Base-by-base conservation (phyloP, 2,888 invertebrate species). In the Drosophila mulleri region DNA sequence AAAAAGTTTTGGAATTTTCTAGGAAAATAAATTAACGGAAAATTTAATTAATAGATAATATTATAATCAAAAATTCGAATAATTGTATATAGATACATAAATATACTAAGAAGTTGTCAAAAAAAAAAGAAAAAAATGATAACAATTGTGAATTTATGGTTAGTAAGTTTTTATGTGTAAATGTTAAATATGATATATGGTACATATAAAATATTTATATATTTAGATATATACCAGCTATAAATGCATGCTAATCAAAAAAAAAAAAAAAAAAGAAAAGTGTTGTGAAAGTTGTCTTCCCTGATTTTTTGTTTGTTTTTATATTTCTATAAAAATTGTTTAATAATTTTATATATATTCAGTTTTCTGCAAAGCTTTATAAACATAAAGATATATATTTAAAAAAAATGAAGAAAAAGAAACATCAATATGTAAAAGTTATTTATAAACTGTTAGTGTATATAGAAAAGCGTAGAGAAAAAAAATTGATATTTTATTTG, bases 211-310 rank as follows among this genome's bases (percentile, higher is more conserved):
- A 60, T 14, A 63, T 26, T 39, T 18, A 72, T 45, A 57, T 32
- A 59, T 47, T 57, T 14, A 58, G 8, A 47, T 41, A 41, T 41
- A 26, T 20, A 58, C 66, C 44, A 53, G 26, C 52, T 69, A 52
- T 53, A 71, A 71, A 67, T 84, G 76, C 77, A 84, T 77, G 74
- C 73, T 73, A 82, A 82, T 80, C 83, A 86, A 90, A 50, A 90
- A 90, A n/a, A n/a, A n/a, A n/a, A n/a, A n/a, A n/a, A n/a, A n/a
- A n/a, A n/a, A n/a, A n/a, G n/a, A n/a, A n/a, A 80, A 75, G 90
- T 86, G 87, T 86, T 90, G 89, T 88, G 89, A 90, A 90, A 88
- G 77, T 90, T 75, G 89, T 86, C 89, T 83, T 88, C 87, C 90
- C 77, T 86, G 57, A 77, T 84, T 88, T 89, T 69, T 56, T 44